These are phyloP conservation scores for Napeogenes inachia DNA, from an alignment of 2,888 invertebrate genomes.

Conservation along the genomic window DNA sequence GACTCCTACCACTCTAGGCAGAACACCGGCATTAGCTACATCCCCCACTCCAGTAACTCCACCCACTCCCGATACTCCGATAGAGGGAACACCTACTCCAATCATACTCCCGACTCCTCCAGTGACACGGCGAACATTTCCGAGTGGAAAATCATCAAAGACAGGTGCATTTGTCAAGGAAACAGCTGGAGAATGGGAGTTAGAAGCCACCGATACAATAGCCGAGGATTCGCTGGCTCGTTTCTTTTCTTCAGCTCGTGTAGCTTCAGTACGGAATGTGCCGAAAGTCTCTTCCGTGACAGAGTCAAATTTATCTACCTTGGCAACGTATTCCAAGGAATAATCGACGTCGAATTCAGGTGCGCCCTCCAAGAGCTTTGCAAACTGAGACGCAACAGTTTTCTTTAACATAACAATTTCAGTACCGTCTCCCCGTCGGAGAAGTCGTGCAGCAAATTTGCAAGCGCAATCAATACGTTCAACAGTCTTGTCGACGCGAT, in stretches of 20 bases:
- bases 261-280: conserved; percentile 82
- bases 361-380: conserved; percentile 86
- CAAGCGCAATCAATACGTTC: conserved; percentile 92
- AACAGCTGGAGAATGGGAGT: conserved; percentile 66
- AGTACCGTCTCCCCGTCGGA: conserved; percentile 89
- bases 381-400: conserved; percentile 85
- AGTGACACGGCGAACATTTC: conserved; percentile 71
- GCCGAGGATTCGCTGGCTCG: conserved; percentile 68
- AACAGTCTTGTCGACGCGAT: conserved; percentile 88
- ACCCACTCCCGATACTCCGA: conserved; percentile 34
- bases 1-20: conserved; percentile 56
- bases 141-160: conserved; percentile 83
- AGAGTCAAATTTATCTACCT: conserved; percentile 86
- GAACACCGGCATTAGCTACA: conserved; percentile 49
- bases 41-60: conserved; percentile 53
- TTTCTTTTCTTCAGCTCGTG: conserved; percentile 74
- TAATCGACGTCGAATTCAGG: conserved; percentile 89
- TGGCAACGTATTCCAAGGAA: conserved; percentile 88
- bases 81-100: conserved; percentile 28
- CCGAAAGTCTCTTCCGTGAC: conserved; percentile 85
- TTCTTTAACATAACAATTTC: conserved; percentile 91
- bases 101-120: conserved; percentile 40
- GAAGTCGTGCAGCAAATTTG: conserved; percentile 87
- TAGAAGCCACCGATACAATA: conserved; percentile 62
- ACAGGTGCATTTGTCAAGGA: conserved; percentile 83